These are phyloP conservation scores for Pristionchus pacificus DNA, from an alignment of 1,140 invertebrate species.

Conservation along the genomic window DNA sequence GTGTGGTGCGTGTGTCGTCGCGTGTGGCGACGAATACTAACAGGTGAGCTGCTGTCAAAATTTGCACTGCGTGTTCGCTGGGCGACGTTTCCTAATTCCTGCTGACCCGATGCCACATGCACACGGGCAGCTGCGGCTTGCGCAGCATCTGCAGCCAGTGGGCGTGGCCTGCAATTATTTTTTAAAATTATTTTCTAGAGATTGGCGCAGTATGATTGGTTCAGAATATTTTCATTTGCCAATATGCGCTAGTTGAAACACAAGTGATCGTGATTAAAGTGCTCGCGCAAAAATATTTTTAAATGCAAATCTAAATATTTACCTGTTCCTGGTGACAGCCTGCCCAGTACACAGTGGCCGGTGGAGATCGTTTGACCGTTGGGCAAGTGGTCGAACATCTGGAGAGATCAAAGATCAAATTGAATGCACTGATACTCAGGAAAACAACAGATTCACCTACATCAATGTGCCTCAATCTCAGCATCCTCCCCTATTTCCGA, in stretches of 20 bases:
- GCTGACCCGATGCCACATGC: slow-evolving; percentile 42
- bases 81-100: no score
- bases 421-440: neutral
- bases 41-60: no score
- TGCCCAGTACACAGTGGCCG: slow-evolving; percentile 39
- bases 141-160: slow-evolving; percentile 39
- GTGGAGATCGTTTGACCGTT: slow-evolving; percentile 17
- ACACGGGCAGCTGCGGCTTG: slow-evolving; percentile 39
- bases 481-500: no score
- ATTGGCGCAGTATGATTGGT: neutral
- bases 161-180: slow-evolving; percentile 10
- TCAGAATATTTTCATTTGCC: neutral
- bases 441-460: no score
- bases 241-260: neutral
- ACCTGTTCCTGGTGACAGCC: slow-evolving; percentile 25
- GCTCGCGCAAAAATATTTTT: neutral
- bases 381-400: slow-evolving; percentile 35
- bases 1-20: no score
- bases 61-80: no score
- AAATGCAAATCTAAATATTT: slow-evolving; percentile 1
- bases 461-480: no score
- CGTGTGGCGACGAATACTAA: no score
- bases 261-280: neutral
- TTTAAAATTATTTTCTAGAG: neutral
- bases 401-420: slow-evolving; percentile 17